Base-by-base conservation (phyloP, 2,888 invertebrate genomes). In the Latrodectus hesperus region DNA sequence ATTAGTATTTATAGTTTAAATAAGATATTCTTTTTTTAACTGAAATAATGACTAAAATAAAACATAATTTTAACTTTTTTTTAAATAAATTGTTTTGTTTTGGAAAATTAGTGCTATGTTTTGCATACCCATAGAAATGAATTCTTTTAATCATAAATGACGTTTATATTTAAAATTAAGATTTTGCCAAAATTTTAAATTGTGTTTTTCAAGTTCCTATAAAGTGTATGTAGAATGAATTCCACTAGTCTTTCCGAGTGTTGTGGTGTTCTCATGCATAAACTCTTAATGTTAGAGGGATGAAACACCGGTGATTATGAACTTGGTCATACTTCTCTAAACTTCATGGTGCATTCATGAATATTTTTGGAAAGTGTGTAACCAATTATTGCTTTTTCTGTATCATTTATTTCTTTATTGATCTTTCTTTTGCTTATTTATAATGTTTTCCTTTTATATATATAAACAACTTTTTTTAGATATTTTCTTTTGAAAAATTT, bases 251-350 rank as follows among this genome's bases (percentile, higher is more conserved):
- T 77, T 53, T 77, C 74, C 67, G 16, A 71, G 64, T 70, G 52
- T 75, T 22, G 53, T 73, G 73, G 17, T 73, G 52, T 73, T 38
- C 38, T 38, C 38, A 38, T 38, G 38, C 38, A 38, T 38, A 38
- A 38, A 38, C 38, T 38, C 38, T 38, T 38, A 38, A 74, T 60
- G 16, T 67, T 53, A 22, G 60, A 51, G 65, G 86, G 86, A 86
- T 81, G 81, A 81, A 77, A 71, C 68, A 72, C 86, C 86, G 86
- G 86, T 86, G 86, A 86, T 73, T 76, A 68, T 72, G 60, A 55
- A 38, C 22, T 75, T 49, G 8, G 64, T 65, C 38, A 38, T 38
- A 71, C 60, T 72, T 81, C 75, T 76, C 77, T 26, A 51, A 10
- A 22, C n/a, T 67, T 67, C 51, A 67, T 49, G 38, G 16, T 65